Evolutionary conservation across 1,140 invertebrate genomes (phyloP).

Genomic region (Lucilia cuprina): DNA sequence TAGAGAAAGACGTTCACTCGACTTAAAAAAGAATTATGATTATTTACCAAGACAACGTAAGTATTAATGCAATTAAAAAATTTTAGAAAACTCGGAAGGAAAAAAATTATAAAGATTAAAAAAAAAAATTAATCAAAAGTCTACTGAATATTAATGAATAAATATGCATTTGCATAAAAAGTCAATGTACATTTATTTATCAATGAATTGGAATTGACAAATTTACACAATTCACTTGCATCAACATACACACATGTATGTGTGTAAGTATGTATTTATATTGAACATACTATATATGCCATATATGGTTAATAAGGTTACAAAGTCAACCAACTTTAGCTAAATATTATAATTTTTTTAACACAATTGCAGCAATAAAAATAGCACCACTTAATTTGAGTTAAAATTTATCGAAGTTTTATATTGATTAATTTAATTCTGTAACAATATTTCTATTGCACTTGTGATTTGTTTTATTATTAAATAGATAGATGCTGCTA

Average conservation of each 20-base stretch:
- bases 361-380: slow-evolving; percentile 34
- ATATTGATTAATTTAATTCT: background rate
- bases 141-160: background rate
- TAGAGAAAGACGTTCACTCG: slow-evolving; percentile 47
- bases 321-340: slow-evolving; percentile 22
- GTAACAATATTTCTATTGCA: background rate
- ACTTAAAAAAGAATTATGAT: background rate
- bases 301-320: background rate
- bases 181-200: background rate
- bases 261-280: too few species aligned
- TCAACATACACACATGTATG: too few species aligned
- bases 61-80: background rate
- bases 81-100: background rate
- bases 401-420: slow-evolving; percentile 47
- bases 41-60: background rate
- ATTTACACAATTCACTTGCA: background rate
- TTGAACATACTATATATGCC: too few species aligned
- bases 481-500: background rate
- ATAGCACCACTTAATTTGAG: background rate
- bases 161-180: background rate
- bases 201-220: background rate
- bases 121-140: background rate
- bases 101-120: background rate
- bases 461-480: background rate
- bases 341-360: background rate